These are phyloP conservation scores for Melinopterus prodromus DNA, from an alignment of 2,888 invertebrate genomes.

Conservation along the genomic window DNA sequence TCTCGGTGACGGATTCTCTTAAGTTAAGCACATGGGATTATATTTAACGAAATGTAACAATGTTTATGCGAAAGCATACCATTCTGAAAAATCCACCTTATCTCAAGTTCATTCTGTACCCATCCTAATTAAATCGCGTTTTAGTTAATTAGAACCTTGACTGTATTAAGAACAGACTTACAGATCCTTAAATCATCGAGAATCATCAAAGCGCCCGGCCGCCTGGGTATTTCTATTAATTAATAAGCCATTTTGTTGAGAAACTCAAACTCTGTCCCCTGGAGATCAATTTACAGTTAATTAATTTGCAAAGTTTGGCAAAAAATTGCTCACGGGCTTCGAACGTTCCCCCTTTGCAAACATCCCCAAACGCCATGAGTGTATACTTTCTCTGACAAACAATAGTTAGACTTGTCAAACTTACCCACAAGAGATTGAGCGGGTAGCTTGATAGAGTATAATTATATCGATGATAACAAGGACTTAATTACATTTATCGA, in stretches of 20 bases:
- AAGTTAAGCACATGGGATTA: too few species aligned
- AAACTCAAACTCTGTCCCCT: background rate
- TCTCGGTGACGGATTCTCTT: too few species aligned
- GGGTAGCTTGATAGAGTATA: background rate
- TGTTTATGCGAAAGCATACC: too few species aligned
- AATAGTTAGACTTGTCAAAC: background rate
- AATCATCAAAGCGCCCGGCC: background rate
- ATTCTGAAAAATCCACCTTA: too few species aligned
- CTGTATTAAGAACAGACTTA: background rate
- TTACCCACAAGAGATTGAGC: background rate
- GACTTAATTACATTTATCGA: background rate
- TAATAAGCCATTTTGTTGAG: background rate
- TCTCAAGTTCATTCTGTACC: too few species aligned
- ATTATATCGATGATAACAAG: background rate
- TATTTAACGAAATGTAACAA: too few species aligned
- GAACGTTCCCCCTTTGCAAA: background rate
- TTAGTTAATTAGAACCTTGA: too few species aligned
- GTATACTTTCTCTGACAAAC: background rate
- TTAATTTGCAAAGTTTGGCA: constrained; percentile 4
- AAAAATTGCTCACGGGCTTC: background rate
- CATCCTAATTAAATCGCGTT: too few species aligned
- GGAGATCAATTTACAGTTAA: background rate
- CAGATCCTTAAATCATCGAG: background rate
- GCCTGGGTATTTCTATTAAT: background rate
- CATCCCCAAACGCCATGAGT: background rate